Conservation (phyloP, 2,888 invertebrate species). For the Eristalinus aeneus region DNA sequence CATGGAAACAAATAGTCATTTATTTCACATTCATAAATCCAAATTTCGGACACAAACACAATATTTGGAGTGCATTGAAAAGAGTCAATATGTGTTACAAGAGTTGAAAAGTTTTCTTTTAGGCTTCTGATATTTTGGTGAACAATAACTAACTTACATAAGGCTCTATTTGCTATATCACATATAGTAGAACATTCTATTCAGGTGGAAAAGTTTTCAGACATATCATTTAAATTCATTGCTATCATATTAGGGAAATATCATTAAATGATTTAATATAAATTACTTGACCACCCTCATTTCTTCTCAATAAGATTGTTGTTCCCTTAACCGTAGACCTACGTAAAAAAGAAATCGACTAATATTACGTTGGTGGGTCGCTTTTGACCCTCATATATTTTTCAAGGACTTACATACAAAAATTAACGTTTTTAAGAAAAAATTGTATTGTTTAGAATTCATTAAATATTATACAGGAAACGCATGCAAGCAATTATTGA, state of each 20-base stretch:
- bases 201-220: conserved; percentile 11
- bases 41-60: not conserved
- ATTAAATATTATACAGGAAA: no score
- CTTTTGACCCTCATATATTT: no score
- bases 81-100: not conserved
- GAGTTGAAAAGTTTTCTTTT: not conserved
- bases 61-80: not conserved
- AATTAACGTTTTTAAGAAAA: no score
- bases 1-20: not conserved
- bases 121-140: no score
- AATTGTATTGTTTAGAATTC: no score
- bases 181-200: not conserved
- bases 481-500: no score
- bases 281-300: conserved; percentile 26
- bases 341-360: no score
- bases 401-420: no score
- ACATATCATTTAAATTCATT: not conserved
- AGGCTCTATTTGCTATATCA: not conserved
- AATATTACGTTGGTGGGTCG: no score
- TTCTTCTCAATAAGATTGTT: conserved; percentile 66
- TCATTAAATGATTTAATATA: conserved; percentile 49
- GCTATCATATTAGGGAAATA: conserved; percentile 27
- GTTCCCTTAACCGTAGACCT: no score
- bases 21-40: not conserved
- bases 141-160: no score